Conservation (phyloP, 1,140 invertebrate genomes). For the Drosophila trapezifrons region DNA sequence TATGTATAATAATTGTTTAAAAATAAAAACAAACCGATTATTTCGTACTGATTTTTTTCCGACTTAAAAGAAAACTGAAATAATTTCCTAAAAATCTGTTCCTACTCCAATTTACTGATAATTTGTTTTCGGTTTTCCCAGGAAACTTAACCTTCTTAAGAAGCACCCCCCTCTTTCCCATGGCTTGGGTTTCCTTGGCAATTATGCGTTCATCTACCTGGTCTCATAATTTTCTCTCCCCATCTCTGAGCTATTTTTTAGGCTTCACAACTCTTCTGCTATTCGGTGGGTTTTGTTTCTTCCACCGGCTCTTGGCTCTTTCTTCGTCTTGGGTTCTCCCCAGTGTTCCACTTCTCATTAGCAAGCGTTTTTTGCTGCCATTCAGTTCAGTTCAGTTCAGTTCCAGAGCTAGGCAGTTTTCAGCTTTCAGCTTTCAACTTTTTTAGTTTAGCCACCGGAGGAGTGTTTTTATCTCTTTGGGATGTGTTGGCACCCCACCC, state of each 20-base stretch:
- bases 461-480: conserved; percentile 32
- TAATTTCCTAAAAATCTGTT: neutral
- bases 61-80: too few species aligned
- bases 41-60: too few species aligned
- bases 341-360: conserved; percentile 73
- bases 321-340: conserved; percentile 7
- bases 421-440: conserved; percentile 13
- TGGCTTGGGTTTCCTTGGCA: conserved; percentile 11
- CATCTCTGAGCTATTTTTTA: conserved; percentile 30
- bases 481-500: conserved; percentile 40
- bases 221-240: conserved; percentile 51
- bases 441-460: conserved; percentile 30
- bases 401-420: conserved; percentile 4
- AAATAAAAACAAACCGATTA: too few species aligned
- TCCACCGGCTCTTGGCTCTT: conserved; percentile 21
- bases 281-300: conserved; percentile 29
- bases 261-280: conserved; percentile 39
- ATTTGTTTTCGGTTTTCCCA: conserved; percentile 23
- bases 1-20: too few species aligned
- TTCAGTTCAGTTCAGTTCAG: conserved; percentile 16
- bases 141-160: neutral
- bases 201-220: conserved; percentile 57
- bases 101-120: neutral
- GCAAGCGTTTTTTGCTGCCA: conserved; percentile 36
- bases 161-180: conserved; percentile 2